Evolutionary conservation across 2,888 invertebrate genomes (phyloP).

Genomic region (Crossocerus cetratus): DNA sequence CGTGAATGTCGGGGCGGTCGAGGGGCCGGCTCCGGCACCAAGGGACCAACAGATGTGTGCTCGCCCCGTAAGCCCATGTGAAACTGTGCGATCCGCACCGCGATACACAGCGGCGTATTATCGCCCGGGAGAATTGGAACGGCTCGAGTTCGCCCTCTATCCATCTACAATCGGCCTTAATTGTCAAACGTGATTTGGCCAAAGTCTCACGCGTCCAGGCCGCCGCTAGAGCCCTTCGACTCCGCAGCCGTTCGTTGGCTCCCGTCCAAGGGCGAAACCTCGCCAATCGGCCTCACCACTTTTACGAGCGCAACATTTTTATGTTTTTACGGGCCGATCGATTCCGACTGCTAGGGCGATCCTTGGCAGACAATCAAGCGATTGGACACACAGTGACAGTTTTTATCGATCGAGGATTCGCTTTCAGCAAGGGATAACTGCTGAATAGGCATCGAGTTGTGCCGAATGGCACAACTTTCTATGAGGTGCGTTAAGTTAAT

Average conservation of each 20-base stretch:
- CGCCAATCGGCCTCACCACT: conserved; percentile 16
- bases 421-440: neutral
- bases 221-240: neutral
- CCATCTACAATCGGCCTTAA: neutral
- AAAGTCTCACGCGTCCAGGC: neutral
- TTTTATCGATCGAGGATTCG: conserved; percentile 8
- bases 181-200: conserved; percentile 17
- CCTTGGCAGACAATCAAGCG: conserved; percentile 35
- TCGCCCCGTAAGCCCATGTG: neutral
- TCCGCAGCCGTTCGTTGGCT: conserved; percentile 19
- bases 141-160: neutral
- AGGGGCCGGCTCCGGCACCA: neutral
- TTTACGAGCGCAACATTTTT: conserved; percentile 37
- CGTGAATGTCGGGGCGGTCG: neutral
- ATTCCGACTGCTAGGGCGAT: conserved; percentile 30
- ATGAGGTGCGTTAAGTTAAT: conserved; percentile 14
- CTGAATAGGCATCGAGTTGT: too few relatives aligned
- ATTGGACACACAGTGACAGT: conserved; percentile 60
- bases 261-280: conserved; percentile 33
- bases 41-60: conserved; percentile 1
- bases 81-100: neutral
- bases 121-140: neutral
- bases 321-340: conserved; percentile 40
- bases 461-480: conserved; percentile 4
- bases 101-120: neutral